Evolutionary conservation across 2,113 vertebrate genomes (phyloP), one percentile per base, ranked within the genome.

Genomic region (Pantherophis guttatus): DNA sequence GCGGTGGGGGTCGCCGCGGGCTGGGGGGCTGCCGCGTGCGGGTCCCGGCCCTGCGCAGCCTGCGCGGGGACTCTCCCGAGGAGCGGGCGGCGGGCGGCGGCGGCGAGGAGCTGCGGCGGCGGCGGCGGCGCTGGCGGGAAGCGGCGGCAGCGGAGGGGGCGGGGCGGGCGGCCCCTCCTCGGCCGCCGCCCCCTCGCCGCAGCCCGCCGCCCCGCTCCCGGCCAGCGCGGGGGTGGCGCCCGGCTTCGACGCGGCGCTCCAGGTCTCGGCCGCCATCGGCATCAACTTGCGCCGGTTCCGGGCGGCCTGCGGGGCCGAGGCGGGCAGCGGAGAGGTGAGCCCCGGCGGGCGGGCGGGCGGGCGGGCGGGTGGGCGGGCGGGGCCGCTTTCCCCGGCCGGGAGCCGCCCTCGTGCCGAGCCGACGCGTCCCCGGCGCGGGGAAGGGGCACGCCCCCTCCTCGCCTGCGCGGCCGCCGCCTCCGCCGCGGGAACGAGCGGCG

Each of bases 251-350:
- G 98, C 98, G 97, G 99, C 99, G 98, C 97, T 99, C 97, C 99
- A 98, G 98, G 99, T 99, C 97, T 99, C 98, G 87, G 98, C 98
- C 96, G 98, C 98, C 95, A 99, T 99, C 98, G 98, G 98, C 98
- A 98, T 98, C 98, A 99, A 99, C 98, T 98, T 99, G 98, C 98
- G 98, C 97, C 98, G 98, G 98, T 99, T 99, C 98, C 98, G 98
- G 97, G 98, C 98, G 97, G 98, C 99, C 98, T 99, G 99, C 97
- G 99, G 98, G 97, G 98, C 98, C 57, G 97, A 96, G 97, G 98
- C 98, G 95, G 98, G 98, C 98, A 98, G 98, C 97, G 98, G 98
- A 97, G 98, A 98, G 98, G 98, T 99, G 98, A 98, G 89, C 90
- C 17, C 85, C 91, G 94, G 17, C 91, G 57, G 95, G 39, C 39